Evolutionary conservation across 2,113 vertebrate genomes (phyloP).

Genomic region (Sigmodon hispidus): DNA sequence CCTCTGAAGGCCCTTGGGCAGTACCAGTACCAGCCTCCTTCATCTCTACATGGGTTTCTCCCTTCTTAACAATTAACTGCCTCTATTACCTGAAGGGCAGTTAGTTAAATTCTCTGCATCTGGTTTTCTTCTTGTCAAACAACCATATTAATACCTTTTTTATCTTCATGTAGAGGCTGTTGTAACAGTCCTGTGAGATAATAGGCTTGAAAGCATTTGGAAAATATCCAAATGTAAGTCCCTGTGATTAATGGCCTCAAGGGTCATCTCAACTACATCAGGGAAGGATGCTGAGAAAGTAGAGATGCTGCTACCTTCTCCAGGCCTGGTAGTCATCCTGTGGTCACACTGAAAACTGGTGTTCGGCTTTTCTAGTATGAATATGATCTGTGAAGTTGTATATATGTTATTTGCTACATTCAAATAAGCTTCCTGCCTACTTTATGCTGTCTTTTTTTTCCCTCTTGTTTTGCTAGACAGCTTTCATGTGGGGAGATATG

Average conservation of each 20-base stretch:
- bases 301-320: accelerated
- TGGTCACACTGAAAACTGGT: accelerated
- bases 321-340: accelerated
- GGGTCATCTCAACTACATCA: not conserved
- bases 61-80: not conserved
- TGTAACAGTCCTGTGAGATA: not conserved
- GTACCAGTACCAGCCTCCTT: accelerated
- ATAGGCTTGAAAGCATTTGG: constrained; percentile 33
- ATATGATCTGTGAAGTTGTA: not conserved
- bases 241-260: not conserved
- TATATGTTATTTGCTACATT: not conserved
- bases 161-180: not conserved
- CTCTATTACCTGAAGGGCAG: not conserved
- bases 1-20: accelerated
- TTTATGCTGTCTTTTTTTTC: not conserved
- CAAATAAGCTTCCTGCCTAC: not conserved
- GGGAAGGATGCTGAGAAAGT: not conserved
- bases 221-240: not conserved
- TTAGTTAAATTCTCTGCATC: not conserved
- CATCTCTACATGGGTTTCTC: not conserved
- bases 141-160: not conserved
- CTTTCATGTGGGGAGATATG: not conserved
- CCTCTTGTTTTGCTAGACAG: not conserved
- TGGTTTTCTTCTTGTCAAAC: constrained; percentile 8
- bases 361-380: not conserved